Base-by-base conservation (phyloP, 2,888 invertebrate genomes). In the Theretra japonica region DNA sequence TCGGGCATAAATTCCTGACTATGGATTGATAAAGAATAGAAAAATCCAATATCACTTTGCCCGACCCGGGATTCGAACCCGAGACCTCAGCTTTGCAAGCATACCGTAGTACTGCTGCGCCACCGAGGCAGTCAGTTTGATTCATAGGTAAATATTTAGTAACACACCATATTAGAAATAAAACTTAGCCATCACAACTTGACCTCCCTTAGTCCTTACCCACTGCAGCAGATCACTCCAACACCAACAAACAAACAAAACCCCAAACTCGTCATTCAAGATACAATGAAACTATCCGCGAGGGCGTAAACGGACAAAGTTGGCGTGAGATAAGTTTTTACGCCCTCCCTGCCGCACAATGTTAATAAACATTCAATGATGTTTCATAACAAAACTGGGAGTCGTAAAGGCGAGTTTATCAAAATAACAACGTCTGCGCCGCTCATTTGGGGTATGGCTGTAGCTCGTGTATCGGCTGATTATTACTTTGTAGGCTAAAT, bases 301-400 rank as follows among this genome's bases (percentile, higher is more conserved):
- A 3, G 41, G 11, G 33, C 50, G 50, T 41, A 41, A 41, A 48
- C 65, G 23, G 2, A 48, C 41, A 65, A 48, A 65, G 23, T 48
- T 23, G 30, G 41, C 21, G 23, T 5, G 65, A 48, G 65, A 65
- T 65, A 65, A 65, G 48, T 62, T 62, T 65, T 23, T 41, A 28
- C 17, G 60, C n/a, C 33, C 41, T 30, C 33, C 15, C 8, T 33
- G 7, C 30, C 50, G 72, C 33, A 21, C n/a, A 33, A 72, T 72
- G 50, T 69, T 69, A 50, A 60, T 72, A 73, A 68, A 73, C 72
- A 69, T 74, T 74, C 73, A 75, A 71, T 74, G 73, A 74, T 75
- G 71, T 75, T 76, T 75, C 58, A 57, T 8, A 59, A 73, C 76
- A 73, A 74, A 74, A 73, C 71, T 70, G 71, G 59, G 62, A 73